These are phyloP conservation scores for Taeniopygia guttata DNA, from an alignment of 2,797 vertebrate species.

Conservation along the genomic window DNA sequence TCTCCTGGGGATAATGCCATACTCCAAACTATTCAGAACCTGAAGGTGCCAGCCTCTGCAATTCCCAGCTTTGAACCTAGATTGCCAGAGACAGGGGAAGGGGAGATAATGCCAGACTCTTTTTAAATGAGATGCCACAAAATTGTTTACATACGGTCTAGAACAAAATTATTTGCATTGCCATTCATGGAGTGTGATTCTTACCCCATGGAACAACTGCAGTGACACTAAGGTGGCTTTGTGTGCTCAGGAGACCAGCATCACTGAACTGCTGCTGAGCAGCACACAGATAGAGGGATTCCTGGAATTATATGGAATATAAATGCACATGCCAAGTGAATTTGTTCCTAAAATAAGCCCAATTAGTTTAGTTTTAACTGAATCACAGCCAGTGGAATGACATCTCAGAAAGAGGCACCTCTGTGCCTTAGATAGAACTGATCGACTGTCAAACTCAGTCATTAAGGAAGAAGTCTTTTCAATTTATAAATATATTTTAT, in stretches of 20 bases:
- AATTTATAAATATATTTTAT: background rate
- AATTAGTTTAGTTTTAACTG: background rate
- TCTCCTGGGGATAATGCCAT: background rate
- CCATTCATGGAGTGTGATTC: background rate
- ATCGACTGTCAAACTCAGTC: background rate
- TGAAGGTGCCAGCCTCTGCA: background rate
- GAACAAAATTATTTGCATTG: background rate
- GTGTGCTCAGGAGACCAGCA: background rate
- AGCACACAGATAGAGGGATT: background rate
- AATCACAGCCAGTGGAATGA: background rate
- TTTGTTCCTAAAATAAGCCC: background rate
- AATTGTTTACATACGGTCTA: background rate
- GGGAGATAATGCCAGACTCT: background rate
- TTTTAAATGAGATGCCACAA: background rate
- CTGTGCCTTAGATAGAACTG: background rate
- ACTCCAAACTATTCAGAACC: background rate
- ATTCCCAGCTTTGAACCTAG: background rate
- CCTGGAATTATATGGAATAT: background rate
- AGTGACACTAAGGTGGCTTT: background rate
- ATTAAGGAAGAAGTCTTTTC: background rate
- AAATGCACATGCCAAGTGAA: background rate
- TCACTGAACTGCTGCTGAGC: background rate
- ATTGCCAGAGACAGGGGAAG: background rate
- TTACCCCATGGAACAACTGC: background rate
- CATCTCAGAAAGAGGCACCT: background rate